Evolutionary conservation across 2,888 invertebrate genomes (phyloP), one percentile per base, ranked within the genome.

Genomic region (Drosophila tripunctata): DNA sequence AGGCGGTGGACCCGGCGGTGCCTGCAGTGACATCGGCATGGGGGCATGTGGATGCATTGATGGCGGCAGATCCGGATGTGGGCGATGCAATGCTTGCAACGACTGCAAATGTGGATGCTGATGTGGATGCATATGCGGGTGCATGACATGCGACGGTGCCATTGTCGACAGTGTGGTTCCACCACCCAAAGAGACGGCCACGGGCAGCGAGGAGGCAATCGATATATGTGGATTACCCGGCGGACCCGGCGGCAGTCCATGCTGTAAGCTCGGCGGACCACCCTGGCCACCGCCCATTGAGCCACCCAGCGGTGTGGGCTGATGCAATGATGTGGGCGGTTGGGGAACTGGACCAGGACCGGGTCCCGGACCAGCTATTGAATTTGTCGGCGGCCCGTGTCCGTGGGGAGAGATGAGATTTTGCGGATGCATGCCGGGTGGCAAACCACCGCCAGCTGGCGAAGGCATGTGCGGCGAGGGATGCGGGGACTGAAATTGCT

Each of bases 141-240:
- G 83, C 38, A 87, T 82, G 19, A 78, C 67, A 73, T 90, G 91
- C 14, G 90, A 75, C 2, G 89, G 83, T 1, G 90, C 86, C 65
- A 89, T 86, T 15, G 91, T 85, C 10, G 88, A 81, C 44, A 90
- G 76, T 51, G 91, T 85, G 3, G 91, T n/a, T n/a, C n/a, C 86
- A 36, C 85, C 90, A 4, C 90, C 78, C 27, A 75, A 35, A 8
- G 69, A 78, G 21, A 85, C 83, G 1, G 91, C 33, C 4, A 17
- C 92, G 7, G 92, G 91, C 65, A 93, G 90, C 54, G 93, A 92
- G 36, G 88, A 73, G 48, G 93, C 92, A 47, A 92, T 92, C 62
- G 93, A 90, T 21, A 87, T 86, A 65, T 88, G 84, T 19, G 88
- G 41, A 64, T 75, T 48, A 7, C 67, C 67, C n/a, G 80, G 78